Percentiles rank a stretch among this genome's conserved stretches.
phyloP scores from a whole-genome alignment of 2,113 vertebrate genomes.

The Ibidorhyncha struthersii region DNA sequence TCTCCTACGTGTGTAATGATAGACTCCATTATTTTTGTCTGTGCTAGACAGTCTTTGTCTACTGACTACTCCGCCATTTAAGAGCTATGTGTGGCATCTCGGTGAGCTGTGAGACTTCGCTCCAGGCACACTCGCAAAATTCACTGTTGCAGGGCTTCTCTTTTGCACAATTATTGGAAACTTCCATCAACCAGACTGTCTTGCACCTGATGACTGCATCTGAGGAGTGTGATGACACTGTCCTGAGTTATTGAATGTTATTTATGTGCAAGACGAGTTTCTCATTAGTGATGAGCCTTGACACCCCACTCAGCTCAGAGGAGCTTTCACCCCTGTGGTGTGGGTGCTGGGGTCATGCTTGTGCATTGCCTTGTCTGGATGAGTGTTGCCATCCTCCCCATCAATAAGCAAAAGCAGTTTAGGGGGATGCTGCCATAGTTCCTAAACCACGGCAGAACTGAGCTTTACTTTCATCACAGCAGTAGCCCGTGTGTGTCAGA shows the following conservation, averaged over 20 bases:
- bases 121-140: background rate
- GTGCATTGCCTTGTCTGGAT: background rate
- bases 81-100: background rate
- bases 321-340: background rate
- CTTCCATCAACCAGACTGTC: background rate
- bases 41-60: background rate
- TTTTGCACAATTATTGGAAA: background rate
- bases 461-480: background rate
- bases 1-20: background rate
- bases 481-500: background rate
- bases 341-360: background rate
- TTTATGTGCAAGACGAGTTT: background rate
- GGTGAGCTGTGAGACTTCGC: background rate
- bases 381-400: background rate
- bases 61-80: background rate
- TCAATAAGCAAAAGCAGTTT: background rate
- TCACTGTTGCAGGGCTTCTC: background rate
- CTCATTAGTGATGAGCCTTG: background rate
- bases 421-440: background rate
- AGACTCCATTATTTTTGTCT: background rate
- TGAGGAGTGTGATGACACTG: background rate
- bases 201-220: background rate
- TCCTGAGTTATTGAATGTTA: background rate
- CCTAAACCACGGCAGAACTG: background rate
- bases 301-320: background rate